Evolutionary conservation across 2,113 vertebrate species (phyloP).

Genomic region (Hippotragus niger): DNA sequence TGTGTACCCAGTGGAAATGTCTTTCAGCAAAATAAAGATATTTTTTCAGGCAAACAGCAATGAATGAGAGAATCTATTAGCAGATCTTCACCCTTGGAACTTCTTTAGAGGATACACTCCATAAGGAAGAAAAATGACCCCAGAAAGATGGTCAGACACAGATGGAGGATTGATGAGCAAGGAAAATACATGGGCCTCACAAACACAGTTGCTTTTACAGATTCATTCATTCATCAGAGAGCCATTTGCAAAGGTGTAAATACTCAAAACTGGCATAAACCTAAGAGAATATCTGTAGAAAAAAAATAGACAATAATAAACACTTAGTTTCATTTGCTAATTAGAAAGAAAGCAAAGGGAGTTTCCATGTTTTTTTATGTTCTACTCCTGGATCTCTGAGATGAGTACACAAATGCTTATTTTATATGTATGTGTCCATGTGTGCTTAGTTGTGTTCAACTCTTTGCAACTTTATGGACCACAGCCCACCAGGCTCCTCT

Average conservation of each 20-base stretch:
- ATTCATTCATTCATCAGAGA: not conserved
- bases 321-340: not conserved
- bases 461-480: not conserved
- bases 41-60: not conserved
- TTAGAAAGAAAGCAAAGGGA: not conserved
- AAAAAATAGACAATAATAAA: not conserved
- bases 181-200: not conserved
- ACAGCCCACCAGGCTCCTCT: not conserved
- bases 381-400: not conserved
- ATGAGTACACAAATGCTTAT: not conserved
- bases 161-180: not conserved
- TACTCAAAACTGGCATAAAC: not conserved
- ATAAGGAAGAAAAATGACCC: not conserved
- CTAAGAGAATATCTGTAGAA: not conserved
- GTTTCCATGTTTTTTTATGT: not conserved
- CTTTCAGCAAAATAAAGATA: not conserved
- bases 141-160: not conserved
- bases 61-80: not conserved
- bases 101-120: not conserved
- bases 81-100: not conserved
- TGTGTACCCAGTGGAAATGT: not conserved
- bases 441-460: not conserved
- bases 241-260: not conserved
- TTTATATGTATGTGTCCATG: not conserved
- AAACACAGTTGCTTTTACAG: rapidly evolving